phyloP scores from a whole-genome alignment of 2,888 invertebrate genomes.

The Tinea trinotella region DNA sequence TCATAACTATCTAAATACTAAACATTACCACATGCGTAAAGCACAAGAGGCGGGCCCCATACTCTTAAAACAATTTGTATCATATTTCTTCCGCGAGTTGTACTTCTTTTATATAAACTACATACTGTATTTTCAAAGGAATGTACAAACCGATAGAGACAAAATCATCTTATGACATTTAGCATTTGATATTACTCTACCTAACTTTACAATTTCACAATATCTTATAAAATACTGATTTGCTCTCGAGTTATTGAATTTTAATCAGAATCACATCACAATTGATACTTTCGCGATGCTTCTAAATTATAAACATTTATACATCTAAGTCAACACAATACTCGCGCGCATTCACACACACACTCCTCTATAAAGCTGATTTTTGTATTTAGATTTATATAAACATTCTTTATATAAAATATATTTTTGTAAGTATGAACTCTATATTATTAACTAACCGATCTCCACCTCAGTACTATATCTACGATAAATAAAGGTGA shows the following conservation, averaged over 20 bases:
- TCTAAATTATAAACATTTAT: not conserved
- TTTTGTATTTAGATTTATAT: not conserved
- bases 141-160: constrained; percentile 15
- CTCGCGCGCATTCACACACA: not conserved
- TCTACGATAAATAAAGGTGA: not conserved
- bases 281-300: too few species aligned
- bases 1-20: not conserved
- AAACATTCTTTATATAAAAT: not conserved
- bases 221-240: constrained; percentile 10
- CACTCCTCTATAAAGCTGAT: not conserved
- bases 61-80: not conserved
- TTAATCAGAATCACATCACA: not conserved
- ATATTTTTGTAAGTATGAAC: not conserved
- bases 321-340: not conserved
- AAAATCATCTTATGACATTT: constrained; percentile 4
- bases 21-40: not conserved
- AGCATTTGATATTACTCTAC: not conserved
- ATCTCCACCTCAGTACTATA: not conserved
- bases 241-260: not conserved
- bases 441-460: not conserved
- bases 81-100: not conserved
- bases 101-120: not conserved
- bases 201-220: constrained; percentile 5
- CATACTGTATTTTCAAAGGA: constrained; percentile 7
- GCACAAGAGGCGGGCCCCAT: constrained; percentile 6